phyloP scores from a whole-genome alignment of 2,888 invertebrate species.

The Litoditis marina region DNA sequence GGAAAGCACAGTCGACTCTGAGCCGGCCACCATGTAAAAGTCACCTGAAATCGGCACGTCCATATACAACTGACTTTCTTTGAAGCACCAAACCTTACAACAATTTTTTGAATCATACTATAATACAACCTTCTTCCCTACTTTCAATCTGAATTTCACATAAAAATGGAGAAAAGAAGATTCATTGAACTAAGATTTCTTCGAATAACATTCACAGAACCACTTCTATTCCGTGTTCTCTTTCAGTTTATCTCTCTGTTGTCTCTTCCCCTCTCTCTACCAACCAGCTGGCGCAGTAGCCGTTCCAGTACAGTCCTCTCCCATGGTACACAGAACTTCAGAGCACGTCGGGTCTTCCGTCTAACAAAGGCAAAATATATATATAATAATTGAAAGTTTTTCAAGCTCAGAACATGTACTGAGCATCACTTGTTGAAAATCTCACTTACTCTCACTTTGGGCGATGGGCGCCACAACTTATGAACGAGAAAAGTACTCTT shows the following conservation, averaged over 20 bases:
- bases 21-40: slow-evolving; percentile 3
- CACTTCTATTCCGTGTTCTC: too few species aligned
- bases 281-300: slow-evolving; percentile 23
- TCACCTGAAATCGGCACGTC: not conserved
- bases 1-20: not conserved
- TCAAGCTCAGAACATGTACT: too few species aligned
- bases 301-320: slow-evolving; percentile 36
- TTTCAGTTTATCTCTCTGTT: not conserved
- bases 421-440: too few species aligned
- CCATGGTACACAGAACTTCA: slow-evolving; percentile 30
- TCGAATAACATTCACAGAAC: too few species aligned
- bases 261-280: not conserved
- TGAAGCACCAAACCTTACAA: not conserved
- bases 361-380: slow-evolving; percentile 11
- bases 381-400: too few species aligned
- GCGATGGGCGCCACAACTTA: too few species aligned
- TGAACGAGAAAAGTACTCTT: too few species aligned
- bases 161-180: too few species aligned
- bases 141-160: too few species aligned
- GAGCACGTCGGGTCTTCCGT: slow-evolving; percentile 24
- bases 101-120: not conserved
- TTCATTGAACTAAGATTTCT: too few species aligned
- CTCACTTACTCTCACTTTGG: too few species aligned
- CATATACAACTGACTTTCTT: not conserved
- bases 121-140: too few species aligned